Conservation (phyloP, 1,140 invertebrate species). For the Anoplophora glabripennis region DNA sequence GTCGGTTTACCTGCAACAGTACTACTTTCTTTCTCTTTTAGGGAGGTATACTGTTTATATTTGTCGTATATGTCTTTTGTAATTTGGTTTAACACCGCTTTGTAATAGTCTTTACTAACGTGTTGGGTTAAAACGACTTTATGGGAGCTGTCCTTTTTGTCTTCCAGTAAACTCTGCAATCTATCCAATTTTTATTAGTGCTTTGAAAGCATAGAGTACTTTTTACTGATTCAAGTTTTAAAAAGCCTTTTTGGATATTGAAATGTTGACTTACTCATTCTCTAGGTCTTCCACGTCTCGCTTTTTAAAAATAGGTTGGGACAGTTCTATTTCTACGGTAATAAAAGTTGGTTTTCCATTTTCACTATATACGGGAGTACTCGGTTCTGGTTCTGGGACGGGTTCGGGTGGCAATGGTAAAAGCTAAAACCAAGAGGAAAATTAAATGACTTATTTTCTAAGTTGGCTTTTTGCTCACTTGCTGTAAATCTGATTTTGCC, state of each 20-base stretch:
- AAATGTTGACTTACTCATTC: slow-evolving; percentile 10
- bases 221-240: too few species aligned
- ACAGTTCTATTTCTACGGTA: slow-evolving; percentile 37
- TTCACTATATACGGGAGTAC: slow-evolving; percentile 33
- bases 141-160: too few species aligned
- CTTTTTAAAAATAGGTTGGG: slow-evolving; percentile 28
- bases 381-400: slow-evolving; percentile 30
- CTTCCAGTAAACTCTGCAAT: too few species aligned
- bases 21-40: neutral
- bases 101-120: slow-evolving; percentile 23
- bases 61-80: slow-evolving; percentile 22
- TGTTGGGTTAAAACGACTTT: slow-evolving; percentile 20
- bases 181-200: too few species aligned
- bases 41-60: slow-evolving; percentile 14
- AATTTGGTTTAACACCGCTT: slow-evolving; percentile 18
- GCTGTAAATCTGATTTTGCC: neutral
- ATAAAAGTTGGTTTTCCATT: slow-evolving; percentile 36
- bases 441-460: slow-evolving; percentile 18
- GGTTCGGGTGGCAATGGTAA: slow-evolving; percentile 22
- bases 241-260: too few species aligned
- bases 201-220: too few species aligned
- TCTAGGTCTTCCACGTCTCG: slow-evolving; percentile 33
- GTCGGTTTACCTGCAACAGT: neutral
- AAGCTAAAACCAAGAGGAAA: slow-evolving; percentile 2
- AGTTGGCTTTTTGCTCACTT: slow-evolving; percentile 14